Base-by-base conservation (phyloP, 2,888 invertebrate species). In the Keiferia lycopersicella region DNA sequence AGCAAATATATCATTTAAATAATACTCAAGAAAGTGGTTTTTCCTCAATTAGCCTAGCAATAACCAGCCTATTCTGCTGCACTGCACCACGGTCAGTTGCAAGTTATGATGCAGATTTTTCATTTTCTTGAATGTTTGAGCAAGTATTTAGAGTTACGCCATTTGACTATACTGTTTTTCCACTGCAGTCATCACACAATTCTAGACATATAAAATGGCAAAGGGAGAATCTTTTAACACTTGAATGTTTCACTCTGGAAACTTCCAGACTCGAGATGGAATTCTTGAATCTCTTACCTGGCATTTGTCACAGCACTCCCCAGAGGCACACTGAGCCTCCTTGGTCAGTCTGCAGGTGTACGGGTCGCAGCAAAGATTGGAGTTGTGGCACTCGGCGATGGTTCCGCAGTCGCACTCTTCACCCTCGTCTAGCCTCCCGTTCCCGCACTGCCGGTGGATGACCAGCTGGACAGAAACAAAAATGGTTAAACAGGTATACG, bases 321-420 rank as follows among this genome's bases (percentile, higher is more conserved):
- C 98, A 39, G 94, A 93, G 61, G 98, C 98, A 85, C 99, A 99
- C 87, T 98, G 96, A 0, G 99, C 96, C 86, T 98, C 98, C 75
- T 96, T 95, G 71, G 95, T 96, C 72, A 99, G 94, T 70, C 98
- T 96, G 90, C 99, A 99, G 61, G 99, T 99, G 84, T 97, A 56
- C 60, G 98, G 98, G 87, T 99, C 99, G 89, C 99, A 99, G 92
- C 99, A 99, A 0, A 98, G 97, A 91, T 99, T 99, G 69, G 93
- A 89, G 75, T 94, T 93, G 69, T 95, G 94, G 88, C 98, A 99
- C 80, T 98, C 97, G 69, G 97, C 95, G 75, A 96, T 95, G 64
- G 96, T 95, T 59, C 99, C 99, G 85, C 99, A 99, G 91, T 99
- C 99, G 82, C 99, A 99, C 86, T 99, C 97, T 88, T 99, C 99